Percentiles rank a stretch among this genome's conserved stretches.
Conservation (phyloP, 2,113 vertebrate genomes). For the Myrmophylax atrothorax region DNA sequence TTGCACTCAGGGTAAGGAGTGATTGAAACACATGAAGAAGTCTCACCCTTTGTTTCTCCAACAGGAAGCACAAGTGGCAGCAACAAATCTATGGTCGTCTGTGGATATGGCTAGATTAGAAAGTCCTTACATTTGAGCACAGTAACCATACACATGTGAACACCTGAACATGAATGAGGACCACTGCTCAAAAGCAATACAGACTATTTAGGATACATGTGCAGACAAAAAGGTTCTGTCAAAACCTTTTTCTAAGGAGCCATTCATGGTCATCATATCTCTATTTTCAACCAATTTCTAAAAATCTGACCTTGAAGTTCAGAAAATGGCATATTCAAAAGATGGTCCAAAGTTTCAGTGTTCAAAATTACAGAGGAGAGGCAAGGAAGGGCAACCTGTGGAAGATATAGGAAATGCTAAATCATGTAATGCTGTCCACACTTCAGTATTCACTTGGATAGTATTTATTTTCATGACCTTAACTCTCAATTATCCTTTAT, state of each 20-base stretch:
- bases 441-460: neutral
- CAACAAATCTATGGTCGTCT: neutral
- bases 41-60: neutral
- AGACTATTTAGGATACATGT: rapidly evolving
- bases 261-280: neutral
- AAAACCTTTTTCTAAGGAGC: neutral
- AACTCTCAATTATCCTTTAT: neutral
- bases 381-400: neutral
- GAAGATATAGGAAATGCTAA: neutral
- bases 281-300: neutral
- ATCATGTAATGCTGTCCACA: neutral
- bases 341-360: neutral
- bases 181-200: neutral
- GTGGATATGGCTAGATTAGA: neutral
- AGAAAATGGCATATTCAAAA: neutral
- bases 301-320: neutral
- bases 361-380: neutral
- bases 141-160: neutral
- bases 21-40: neutral
- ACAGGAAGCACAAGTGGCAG: neutral
- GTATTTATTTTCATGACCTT: neutral
- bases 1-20: neutral
- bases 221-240: neutral
- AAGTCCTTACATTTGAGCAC: neutral
- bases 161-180: neutral